These are phyloP conservation scores for Drosophila pseudotakahashii DNA, from an alignment of 2,888 invertebrate genomes.

Conservation along the genomic window DNA sequence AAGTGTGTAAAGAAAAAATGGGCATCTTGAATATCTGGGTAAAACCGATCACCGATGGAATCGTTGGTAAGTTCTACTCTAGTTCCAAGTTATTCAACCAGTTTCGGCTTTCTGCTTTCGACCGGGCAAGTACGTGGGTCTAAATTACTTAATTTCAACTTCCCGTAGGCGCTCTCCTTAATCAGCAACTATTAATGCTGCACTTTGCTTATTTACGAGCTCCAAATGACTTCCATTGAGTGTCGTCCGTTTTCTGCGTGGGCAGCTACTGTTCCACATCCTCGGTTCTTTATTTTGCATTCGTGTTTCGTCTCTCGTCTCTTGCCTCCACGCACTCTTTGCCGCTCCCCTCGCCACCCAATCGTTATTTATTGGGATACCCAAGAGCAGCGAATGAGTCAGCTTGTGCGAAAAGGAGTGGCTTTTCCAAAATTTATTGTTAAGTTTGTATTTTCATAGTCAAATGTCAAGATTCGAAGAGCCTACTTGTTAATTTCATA, in stretches of 20 bases:
- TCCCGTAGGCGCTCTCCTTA: constrained; percentile 82
- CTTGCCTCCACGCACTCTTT: background rate
- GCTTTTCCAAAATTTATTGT: background rate
- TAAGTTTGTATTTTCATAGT: background rate
- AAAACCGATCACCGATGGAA: no score
- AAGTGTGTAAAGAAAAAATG: no score
- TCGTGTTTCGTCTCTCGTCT: no score
- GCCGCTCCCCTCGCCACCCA: background rate
- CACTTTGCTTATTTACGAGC: constrained; percentile 83
- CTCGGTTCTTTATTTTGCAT: background rate
- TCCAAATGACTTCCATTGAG: constrained; percentile 80
- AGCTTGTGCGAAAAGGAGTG: background rate
- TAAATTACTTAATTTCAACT: constrained; percentile 77
- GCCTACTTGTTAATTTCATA: background rate
- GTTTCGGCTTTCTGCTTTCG: background rate
- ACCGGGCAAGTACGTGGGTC: constrained; percentile 7
- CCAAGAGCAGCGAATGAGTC: background rate
- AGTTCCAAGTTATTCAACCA: background rate
- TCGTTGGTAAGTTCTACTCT: background rate
- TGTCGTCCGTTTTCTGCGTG: constrained; percentile 11
- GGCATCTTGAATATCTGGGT: no score
- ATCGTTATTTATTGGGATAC: background rate
- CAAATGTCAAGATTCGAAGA: background rate
- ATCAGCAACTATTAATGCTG: constrained; percentile 84
- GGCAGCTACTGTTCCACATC: background rate